Evolutionary conservation across 2,888 invertebrate species (phyloP), one percentile per base, ranked within the genome.

Genomic region (Ophion slaviceki): DNA sequence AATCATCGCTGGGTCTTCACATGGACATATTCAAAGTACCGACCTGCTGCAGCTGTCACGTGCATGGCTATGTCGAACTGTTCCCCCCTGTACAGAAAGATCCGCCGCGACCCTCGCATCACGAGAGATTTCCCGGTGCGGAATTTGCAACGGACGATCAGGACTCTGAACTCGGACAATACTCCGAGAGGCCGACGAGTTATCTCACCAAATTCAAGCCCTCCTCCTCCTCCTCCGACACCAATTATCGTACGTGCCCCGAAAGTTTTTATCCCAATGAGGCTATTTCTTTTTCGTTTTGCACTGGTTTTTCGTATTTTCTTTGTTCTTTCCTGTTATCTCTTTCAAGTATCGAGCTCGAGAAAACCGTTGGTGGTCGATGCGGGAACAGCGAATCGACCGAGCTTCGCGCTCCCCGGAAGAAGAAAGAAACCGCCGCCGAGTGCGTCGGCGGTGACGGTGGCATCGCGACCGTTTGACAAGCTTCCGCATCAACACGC

Each of bases 11-110:
- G 74, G 97, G 97, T 11, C 95, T 97, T 0, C 97, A 97, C 88
- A 97, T 97, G 95, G 97, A 97, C 91, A 97, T 97, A 85, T 97
- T 97, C 90, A 97, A 97, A 95, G 97, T 97, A 1, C 97, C 97
- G 40, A 97, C 97, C 0, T 97, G 97, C 89, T 97, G 97, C 90
- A 97, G 97, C 3, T 97, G 97, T 90, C 97, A 97, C 92, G 96
- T 97, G 14, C 96, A 97, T 91, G 97, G 97, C 3, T 97, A 97
- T 91, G 95, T 96, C 47, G 96, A 96, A 14, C 94, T 96, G 11
- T 97, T 96, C 87, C 96, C 96, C 0, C 96, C 96, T 0, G 92
- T 95, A 36, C 95, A 95, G 1, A 95, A 95, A 61, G 94, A 95
- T 89, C 94, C 95, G 4, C 94, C 95, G 4, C 94, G 95, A 11